phyloP scores from a whole-genome alignment of 2,113 vertebrate genomes.

The Podilymbus podiceps region DNA sequence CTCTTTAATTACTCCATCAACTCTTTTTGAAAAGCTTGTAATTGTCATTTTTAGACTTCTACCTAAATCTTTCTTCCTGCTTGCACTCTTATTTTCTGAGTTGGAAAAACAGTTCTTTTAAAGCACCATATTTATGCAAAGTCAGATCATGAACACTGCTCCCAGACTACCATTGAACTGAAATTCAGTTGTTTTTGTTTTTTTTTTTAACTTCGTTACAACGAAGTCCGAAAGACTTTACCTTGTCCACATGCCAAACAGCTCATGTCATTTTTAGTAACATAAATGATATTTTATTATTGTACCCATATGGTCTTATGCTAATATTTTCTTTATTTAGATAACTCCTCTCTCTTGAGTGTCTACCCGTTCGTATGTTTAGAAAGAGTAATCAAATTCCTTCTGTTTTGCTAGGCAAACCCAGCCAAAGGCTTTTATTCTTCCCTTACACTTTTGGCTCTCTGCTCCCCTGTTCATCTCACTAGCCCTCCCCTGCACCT shows the following conservation, averaged over 20 bases:
- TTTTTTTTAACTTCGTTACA: background rate
- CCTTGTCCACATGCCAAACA: background rate
- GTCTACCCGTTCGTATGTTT: background rate
- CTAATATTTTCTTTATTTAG: conserved; percentile 42
- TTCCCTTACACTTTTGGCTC: background rate
- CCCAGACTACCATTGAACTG: background rate
- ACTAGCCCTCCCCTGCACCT: background rate
- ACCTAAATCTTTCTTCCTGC: background rate
- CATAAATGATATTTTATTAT: conserved; percentile 11
- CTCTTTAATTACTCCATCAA: background rate
- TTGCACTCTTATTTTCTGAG: background rate
- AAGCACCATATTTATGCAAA: background rate
- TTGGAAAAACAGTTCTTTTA: background rate
- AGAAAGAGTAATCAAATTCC: conserved; percentile 12
- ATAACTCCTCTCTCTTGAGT: background rate
- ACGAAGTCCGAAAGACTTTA: background rate
- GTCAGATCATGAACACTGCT: background rate
- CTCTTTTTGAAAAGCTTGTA: background rate
- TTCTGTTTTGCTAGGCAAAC: conserved; percentile 1
- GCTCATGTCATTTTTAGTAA: background rate
- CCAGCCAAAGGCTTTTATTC: conserved; percentile 33
- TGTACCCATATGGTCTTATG: background rate
- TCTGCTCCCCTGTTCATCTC: background rate
- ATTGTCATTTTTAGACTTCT: background rate
- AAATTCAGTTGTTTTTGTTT: background rate